Evolutionary conservation across 2,113 vertebrate genomes (phyloP).

Genomic region (Elephantulus edwardii): DNA sequence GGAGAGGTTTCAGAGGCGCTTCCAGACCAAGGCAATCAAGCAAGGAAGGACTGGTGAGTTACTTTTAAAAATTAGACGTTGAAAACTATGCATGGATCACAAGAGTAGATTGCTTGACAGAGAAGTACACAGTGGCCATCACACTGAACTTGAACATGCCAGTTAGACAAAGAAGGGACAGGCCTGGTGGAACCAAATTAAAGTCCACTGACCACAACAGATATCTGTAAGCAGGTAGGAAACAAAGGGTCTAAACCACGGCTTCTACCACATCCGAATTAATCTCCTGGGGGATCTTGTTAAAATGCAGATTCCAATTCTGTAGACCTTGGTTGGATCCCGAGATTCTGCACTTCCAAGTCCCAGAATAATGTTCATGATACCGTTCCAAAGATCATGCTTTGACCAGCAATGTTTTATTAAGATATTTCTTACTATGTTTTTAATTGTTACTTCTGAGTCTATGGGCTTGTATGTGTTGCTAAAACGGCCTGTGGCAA

Average conservation of each 20-base stretch:
- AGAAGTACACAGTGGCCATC: neutral
- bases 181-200: neutral
- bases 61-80: neutral
- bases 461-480: fast-evolving
- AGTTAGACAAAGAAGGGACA: neutral
- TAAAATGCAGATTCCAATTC: constrained; percentile 11
- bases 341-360: neutral
- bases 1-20: neutral
- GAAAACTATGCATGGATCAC: neutral
- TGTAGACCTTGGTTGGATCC: neutral
- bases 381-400: neutral
- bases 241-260: neutral
- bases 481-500: neutral
- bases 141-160: neutral
- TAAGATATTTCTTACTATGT: neutral
- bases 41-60: neutral
- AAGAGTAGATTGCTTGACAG: neutral
- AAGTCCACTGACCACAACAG: neutral
- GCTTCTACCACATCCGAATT: neutral
- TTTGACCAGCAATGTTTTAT: neutral
- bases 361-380: neutral
- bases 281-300: neutral
- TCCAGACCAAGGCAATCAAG: neutral
- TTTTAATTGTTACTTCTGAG: neutral
- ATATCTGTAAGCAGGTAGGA: neutral